A percentile compares a stretch with the other conserved stretches of the same genome.
These are phyloP conservation scores for Syngnathus typhle DNA, from an alignment of 2,113 vertebrate genomes.

Conservation along the genomic window DNA sequence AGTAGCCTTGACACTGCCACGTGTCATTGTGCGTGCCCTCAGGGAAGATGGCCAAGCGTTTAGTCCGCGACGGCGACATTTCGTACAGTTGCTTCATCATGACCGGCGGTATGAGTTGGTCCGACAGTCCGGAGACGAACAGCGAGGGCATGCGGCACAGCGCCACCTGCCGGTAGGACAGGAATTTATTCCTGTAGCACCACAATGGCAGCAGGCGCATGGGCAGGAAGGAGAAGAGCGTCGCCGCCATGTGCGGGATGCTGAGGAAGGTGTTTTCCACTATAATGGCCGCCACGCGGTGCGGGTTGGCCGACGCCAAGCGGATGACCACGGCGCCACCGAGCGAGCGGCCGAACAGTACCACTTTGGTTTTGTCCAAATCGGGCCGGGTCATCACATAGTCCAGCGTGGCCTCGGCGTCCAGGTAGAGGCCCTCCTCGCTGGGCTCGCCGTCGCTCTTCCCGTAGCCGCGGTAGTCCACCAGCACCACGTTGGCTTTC, in stretches of 20 bases:
- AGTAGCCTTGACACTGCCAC: constrained; percentile 99
- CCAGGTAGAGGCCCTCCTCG: constrained; percentile 88
- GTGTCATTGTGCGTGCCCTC: constrained; percentile 98
- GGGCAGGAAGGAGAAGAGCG: constrained; percentile 94
- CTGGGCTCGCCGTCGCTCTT: constrained; percentile 95
- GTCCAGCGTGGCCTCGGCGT: constrained; percentile 92
- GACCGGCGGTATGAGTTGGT: constrained; percentile 95
- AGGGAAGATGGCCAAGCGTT: constrained; percentile 92
- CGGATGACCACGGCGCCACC: constrained; percentile 94
- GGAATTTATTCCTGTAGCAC: constrained; percentile 98
- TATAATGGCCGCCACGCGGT: constrained; percentile 90
- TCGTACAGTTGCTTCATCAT: constrained; percentile 99
- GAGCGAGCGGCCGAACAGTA: constrained; percentile 95
- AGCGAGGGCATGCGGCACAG: constrained; percentile 96
- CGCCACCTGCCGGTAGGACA: constrained; percentile 89
- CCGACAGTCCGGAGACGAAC: constrained; percentile 94
- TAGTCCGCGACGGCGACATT: constrained; percentile 95
- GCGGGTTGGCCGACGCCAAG: constrained; percentile 89
- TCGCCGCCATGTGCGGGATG: constrained; percentile 97
- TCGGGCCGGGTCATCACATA: constrained; percentile 94
- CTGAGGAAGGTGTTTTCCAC: constrained; percentile 98
- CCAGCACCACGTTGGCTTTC: constrained; percentile 89
- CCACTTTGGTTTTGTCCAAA: constrained; percentile 96
- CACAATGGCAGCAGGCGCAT: constrained; percentile 93
- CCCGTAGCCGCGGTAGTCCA: constrained; percentile 96